These are phyloP conservation scores for Rhinoraja longicauda DNA, from an alignment of 2,797 vertebrate species.

Conservation along the genomic window DNA sequence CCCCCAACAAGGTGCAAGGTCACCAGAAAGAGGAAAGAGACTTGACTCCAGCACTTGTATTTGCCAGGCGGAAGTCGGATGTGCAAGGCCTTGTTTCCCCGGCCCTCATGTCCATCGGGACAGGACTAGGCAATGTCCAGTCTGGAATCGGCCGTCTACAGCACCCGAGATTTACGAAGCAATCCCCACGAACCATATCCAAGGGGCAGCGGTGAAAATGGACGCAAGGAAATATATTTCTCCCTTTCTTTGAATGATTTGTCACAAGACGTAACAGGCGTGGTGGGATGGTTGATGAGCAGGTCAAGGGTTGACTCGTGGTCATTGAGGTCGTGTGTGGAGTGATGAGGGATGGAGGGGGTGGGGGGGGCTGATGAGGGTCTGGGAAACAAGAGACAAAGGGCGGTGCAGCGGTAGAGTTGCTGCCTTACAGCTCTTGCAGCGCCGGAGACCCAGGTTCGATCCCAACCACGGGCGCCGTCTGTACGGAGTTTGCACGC, in stretches of 20 bases:
- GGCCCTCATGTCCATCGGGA: neutral
- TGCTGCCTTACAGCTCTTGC: too few relatives aligned
- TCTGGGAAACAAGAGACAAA: too few relatives aligned
- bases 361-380: neutral
- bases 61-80: neutral
- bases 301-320: neutral
- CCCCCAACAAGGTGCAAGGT: neutral
- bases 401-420: too few relatives aligned
- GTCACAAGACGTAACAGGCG: neutral
- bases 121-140: too few relatives aligned
- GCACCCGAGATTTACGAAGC: neutral
- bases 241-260: neutral
- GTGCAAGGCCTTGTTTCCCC: neutral
- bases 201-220: neutral
- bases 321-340: too few relatives aligned
- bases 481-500: too few relatives aligned
- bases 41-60: neutral
- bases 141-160: neutral
- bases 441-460: too few relatives aligned
- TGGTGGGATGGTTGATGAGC: neutral
- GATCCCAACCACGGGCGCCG: too few relatives aligned
- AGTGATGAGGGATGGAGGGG: neutral
- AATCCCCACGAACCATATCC: neutral
- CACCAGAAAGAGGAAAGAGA: neutral
- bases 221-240: neutral